Evolutionary conservation across 2,797 vertebrate genomes (phyloP).

Genomic region (Enteromius fasciolatus): DNA sequence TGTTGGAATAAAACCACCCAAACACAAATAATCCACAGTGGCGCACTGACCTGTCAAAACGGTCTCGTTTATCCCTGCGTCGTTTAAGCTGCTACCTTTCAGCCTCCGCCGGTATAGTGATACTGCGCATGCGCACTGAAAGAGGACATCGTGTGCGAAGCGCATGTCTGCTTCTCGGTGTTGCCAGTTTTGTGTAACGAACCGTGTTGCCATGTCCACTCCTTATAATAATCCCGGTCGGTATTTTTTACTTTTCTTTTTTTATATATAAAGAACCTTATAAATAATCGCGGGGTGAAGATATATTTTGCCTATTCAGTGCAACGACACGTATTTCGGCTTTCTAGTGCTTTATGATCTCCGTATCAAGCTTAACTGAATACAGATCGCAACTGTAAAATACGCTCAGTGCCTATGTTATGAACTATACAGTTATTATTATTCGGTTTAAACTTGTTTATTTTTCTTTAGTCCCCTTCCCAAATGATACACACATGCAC

Average conservation of each 20-base stretch:
- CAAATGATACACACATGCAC: neutral
- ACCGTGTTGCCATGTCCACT: constrained; percentile 13
- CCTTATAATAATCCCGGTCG: neutral
- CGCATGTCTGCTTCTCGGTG: constrained; percentile 49
- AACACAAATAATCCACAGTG: neutral
- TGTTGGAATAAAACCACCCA: rapidly evolving
- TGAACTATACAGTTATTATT: neutral
- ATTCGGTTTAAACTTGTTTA: neutral
- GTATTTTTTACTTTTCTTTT: neutral
- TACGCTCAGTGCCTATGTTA: neutral
- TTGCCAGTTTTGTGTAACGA: constrained; percentile 39
- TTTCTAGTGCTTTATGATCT: neutral
- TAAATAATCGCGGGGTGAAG: neutral
- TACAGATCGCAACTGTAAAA: neutral
- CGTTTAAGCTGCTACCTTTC: constrained; percentile 72
- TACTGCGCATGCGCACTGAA: constrained; percentile 72
- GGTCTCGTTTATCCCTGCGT: constrained; percentile 71
- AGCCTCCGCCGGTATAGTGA: constrained; percentile 76
- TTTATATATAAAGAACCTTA: neutral
- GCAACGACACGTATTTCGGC: neutral
- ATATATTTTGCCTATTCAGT: neutral
- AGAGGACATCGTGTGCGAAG: constrained; percentile 16
- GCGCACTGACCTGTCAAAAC: constrained; percentile 75
- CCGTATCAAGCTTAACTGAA: neutral
- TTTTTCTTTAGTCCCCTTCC: neutral